These are phyloP conservation scores for Steatornis caripensis DNA, from an alignment of 2,113 vertebrate species.

Conservation along the genomic window DNA sequence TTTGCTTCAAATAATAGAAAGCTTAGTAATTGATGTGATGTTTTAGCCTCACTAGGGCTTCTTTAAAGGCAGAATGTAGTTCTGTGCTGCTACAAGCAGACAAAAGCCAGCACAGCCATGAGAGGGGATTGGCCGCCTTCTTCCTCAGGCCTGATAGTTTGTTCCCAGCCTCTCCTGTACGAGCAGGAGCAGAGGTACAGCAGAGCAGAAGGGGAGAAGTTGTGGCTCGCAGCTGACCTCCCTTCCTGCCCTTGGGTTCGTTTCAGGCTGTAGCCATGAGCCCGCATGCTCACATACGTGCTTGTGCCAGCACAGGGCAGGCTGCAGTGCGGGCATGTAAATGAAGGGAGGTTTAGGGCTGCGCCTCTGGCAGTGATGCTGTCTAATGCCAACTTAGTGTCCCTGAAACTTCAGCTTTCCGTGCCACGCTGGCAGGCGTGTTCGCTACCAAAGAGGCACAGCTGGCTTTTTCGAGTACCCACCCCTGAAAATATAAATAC, in stretches of 20 bases:
- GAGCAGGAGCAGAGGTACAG: neutral
- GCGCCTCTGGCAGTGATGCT: neutral
- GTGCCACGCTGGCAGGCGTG: accelerated
- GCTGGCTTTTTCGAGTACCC: neutral
- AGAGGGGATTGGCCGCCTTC: neutral
- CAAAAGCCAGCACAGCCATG: neutral
- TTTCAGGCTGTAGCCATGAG: neutral
- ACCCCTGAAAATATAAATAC: neutral
- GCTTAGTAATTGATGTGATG: neutral
- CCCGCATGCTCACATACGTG: accelerated
- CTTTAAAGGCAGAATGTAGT: neutral
- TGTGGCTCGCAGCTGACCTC: neutral
- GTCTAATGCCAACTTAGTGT: neutral
- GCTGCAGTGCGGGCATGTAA: neutral
- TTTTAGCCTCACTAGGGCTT: neutral
- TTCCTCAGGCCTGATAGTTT: neutral
- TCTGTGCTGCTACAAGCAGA: neutral
- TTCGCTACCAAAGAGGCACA: neutral
- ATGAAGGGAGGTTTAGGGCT: neutral
- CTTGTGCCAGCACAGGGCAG: neutral
- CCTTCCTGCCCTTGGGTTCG: neutral
- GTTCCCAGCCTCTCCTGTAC: neutral
- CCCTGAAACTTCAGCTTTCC: neutral
- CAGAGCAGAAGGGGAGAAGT: neutral
- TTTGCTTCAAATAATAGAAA: neutral